Evolutionary conservation across 2,797 vertebrate species (phyloP).

Genomic region (Intellagama lesueurii): DNA sequence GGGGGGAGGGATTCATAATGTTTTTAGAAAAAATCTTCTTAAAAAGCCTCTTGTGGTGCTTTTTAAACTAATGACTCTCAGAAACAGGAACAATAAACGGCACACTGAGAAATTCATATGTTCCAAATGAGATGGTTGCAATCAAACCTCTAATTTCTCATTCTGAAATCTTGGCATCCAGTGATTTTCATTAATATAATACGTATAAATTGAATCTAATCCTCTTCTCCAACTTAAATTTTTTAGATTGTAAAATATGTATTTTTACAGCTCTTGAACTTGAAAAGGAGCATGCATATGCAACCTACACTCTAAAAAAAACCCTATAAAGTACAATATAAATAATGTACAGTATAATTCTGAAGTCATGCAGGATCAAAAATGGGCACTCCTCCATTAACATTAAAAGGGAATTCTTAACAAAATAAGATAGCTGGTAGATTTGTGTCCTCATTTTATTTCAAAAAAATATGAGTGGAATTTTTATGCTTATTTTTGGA

Average conservation of each 20-base stretch:
- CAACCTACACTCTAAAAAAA: not conserved
- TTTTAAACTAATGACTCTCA: not conserved
- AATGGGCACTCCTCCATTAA: not conserved
- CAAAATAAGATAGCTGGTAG: not conserved
- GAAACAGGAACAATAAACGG: not conserved
- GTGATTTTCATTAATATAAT: not conserved
- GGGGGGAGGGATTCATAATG: fast-evolving
- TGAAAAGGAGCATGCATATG: not conserved
- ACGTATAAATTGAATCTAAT: not conserved
- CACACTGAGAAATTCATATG: not conserved
- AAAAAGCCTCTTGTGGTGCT: not conserved
- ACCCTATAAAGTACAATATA: not conserved
- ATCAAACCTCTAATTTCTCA: not conserved
- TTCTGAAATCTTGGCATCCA: not conserved
- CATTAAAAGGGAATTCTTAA: not conserved
- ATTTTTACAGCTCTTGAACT: not conserved
- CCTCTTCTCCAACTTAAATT: not conserved
- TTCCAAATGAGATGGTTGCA: not conserved
- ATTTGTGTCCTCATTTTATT: not conserved
- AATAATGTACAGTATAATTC: not conserved
- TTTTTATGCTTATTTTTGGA: not conserved
- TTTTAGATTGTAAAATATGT: not conserved
- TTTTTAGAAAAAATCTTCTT: not conserved
- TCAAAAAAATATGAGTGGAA: not conserved
- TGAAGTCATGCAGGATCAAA: not conserved